Conservation (phyloP, 2,113 vertebrate genomes). For the Arizona elegans region DNA sequence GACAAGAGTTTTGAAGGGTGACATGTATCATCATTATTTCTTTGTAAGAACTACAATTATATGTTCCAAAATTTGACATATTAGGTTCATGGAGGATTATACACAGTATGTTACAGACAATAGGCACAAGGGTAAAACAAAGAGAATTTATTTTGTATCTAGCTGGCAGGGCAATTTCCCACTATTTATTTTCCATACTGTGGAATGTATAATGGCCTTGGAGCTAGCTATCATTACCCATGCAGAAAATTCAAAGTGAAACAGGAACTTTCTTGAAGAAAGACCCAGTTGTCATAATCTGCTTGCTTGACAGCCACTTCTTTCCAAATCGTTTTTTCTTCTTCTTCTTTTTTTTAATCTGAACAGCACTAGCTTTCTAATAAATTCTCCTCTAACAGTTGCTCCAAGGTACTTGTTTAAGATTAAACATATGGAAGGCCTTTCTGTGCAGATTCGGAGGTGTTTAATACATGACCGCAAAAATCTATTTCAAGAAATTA, state of each 20-base stretch:
- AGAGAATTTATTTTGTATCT: neutral
- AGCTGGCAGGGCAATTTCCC: neutral
- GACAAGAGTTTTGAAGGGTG: neutral
- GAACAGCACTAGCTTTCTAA: neutral
- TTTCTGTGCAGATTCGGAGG: slow-evolving; percentile 12
- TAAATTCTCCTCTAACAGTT: slow-evolving; percentile 13
- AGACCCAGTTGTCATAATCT: neutral
- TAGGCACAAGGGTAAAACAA: neutral
- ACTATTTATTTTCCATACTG: neutral
- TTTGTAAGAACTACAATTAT: neutral
- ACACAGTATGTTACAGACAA: neutral
- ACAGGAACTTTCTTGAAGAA: neutral
- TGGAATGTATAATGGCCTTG: neutral
- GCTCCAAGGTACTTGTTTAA: slow-evolving; percentile 30
- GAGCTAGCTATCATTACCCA: neutral
- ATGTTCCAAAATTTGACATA: neutral
- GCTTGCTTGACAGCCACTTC: neutral
- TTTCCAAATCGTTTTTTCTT: neutral
- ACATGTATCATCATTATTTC: neutral
- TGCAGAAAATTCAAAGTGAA: neutral
- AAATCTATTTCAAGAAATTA: neutral
- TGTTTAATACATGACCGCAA: neutral
- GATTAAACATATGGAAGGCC: slow-evolving; percentile 35
- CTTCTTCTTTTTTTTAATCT: neutral
- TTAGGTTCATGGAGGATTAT: neutral